Evolutionary conservation across 2,797 vertebrate species (phyloP).

Genomic region (Ctenosaura bakeri): DNA sequence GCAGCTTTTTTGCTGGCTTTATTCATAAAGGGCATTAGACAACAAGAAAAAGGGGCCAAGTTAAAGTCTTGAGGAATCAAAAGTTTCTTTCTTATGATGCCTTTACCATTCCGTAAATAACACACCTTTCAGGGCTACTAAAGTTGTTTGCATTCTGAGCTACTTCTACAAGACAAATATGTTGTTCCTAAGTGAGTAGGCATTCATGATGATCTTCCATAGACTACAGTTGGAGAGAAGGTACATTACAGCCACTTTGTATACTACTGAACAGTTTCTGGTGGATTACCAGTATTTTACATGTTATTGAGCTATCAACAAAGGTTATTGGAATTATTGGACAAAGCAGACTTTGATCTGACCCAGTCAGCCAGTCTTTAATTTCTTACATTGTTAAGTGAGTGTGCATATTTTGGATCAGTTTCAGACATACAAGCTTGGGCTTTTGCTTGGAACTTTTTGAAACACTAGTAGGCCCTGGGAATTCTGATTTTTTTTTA

Average conservation of each 20-base stretch:
- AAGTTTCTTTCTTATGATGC: conserved; percentile 56
- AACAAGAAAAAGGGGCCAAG: conserved; percentile 60
- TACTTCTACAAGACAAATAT: neutral
- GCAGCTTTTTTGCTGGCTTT: conserved; percentile 57
- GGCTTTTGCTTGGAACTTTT: neutral
- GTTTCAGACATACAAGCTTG: neutral
- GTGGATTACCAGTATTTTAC: neutral
- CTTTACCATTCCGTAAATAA: conserved; percentile 65
- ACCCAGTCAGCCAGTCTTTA: neutral
- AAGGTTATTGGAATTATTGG: no score
- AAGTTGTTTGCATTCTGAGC: neutral
- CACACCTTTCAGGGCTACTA: conserved; percentile 50
- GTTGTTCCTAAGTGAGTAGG: neutral
- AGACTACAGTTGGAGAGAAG: neutral
- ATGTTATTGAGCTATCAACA: no score
- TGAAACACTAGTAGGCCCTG: neutral
- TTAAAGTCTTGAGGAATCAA: conserved; percentile 65
- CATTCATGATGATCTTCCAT: neutral
- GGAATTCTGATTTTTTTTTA: neutral
- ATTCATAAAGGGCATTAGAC: conserved; percentile 64
- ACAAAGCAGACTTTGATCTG: neutral
- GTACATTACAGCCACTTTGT: neutral
- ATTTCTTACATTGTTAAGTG: neutral
- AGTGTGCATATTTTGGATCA: neutral
- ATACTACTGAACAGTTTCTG: neutral